phyloP scores from a whole-genome alignment of 1,140 invertebrate species.

The Leptinotarsa lineolata region DNA sequence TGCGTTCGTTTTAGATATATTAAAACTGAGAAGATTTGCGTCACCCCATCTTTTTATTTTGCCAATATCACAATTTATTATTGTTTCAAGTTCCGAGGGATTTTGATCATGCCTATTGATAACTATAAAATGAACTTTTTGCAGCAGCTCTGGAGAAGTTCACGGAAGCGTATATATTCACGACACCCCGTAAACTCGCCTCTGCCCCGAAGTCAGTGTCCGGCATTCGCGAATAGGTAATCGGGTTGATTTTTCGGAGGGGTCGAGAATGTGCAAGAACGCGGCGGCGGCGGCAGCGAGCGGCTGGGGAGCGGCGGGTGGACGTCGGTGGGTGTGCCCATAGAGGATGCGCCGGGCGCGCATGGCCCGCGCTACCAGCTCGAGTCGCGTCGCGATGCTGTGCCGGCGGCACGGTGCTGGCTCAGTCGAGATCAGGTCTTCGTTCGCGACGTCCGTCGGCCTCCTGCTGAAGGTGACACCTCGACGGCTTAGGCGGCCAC shows the following conservation, averaged over 20 bases:
- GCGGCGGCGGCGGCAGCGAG: conserved; percentile 31
- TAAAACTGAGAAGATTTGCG: too few species aligned
- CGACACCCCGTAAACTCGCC: too few species aligned
- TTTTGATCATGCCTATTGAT: too few species aligned
- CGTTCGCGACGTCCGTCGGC: conserved; percentile 36
- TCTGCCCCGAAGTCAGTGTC: conserved; percentile 26
- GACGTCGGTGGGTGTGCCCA: conserved; percentile 41
- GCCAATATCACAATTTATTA: too few species aligned
- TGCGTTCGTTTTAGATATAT: too few species aligned
- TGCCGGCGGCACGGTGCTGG: conserved; percentile 39
- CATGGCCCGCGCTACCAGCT: conserved; percentile 31
- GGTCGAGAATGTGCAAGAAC: conserved; percentile 54
- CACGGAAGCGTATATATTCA: too few species aligned
- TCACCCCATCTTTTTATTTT: too few species aligned
- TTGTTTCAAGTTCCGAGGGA: too few species aligned
- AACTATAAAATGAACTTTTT: too few species aligned
- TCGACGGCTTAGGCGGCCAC: neutral
- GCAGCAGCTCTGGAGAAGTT: too few species aligned
- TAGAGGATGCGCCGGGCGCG: conserved; percentile 46
- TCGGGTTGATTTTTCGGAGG: conserved; percentile 43
- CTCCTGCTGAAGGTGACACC: conserved; percentile 5
- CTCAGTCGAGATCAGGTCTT: conserved; percentile 55
- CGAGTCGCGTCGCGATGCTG: conserved; percentile 48
- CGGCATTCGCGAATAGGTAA: conserved; percentile 43
- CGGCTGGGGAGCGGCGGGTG: conserved; percentile 16